A percentile compares a stretch with the other conserved stretches of the same genome.
These are phyloP conservation scores for Sylvicola cinctus DNA, from an alignment of 2,888 invertebrate genomes.

Conservation along the genomic window DNA sequence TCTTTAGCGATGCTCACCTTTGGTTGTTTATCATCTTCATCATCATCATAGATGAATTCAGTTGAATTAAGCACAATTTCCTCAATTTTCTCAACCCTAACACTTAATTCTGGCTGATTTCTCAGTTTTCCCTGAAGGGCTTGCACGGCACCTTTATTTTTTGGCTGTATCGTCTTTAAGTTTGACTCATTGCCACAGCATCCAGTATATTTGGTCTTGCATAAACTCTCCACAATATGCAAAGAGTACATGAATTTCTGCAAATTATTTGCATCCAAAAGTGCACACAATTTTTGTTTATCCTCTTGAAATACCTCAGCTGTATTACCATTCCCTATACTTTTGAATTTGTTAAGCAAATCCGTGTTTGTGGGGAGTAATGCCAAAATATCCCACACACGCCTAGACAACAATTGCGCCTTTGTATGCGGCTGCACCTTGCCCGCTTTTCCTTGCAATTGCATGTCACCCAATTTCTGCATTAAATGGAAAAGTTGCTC, in stretches of 20 bases:
- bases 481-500: constrained; percentile 77
- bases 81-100: background rate
- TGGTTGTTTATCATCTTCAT: background rate
- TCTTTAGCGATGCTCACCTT: background rate
- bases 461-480: constrained; percentile 77
- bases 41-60: background rate
- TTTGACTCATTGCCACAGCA: constrained; percentile 4
- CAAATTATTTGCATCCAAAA: constrained; percentile 72
- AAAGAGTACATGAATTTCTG: constrained; percentile 90
- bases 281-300: constrained; percentile 34
- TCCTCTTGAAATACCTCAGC: constrained; percentile 11
- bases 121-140: background rate
- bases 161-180: constrained; percentile 1
- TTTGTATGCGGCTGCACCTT: constrained; percentile 58
- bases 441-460: constrained; percentile 49
- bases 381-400: constrained; percentile 89
- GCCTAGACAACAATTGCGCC: constrained; percentile 70
- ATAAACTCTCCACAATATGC: constrained; percentile 69
- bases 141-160: constrained; percentile 1
- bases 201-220: constrained; percentile 12
- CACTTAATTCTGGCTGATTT: background rate
- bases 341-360: constrained; percentile 64
- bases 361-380: constrained; percentile 79
- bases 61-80: background rate
- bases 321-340: constrained; percentile 26